Evolutionary conservation across 2,797 vertebrate genomes (phyloP).

Genomic region (Falco columbarius): DNA sequence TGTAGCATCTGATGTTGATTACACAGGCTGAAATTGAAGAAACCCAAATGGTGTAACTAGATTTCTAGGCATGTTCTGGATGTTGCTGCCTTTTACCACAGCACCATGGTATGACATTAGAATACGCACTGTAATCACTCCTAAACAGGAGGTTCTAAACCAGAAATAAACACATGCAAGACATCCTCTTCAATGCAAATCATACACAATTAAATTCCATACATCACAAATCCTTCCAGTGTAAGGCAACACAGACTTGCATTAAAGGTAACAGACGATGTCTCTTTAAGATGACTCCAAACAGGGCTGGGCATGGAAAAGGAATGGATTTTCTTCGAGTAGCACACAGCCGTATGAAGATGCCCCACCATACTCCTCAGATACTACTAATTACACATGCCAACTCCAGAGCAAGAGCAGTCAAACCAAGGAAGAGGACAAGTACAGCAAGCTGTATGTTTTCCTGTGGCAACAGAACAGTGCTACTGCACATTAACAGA

Average conservation of each 20-base stretch:
- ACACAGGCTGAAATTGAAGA: not conserved
- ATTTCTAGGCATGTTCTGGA: slow-evolving; percentile 16
- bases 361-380: not conserved
- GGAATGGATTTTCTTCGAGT: not conserved
- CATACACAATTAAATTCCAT: not conserved
- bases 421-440: not conserved
- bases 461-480: not conserved
- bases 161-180: slow-evolving; percentile 29
- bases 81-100: slow-evolving; percentile 27
- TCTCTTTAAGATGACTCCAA: not conserved
- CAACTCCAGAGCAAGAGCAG: not conserved
- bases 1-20: not conserved
- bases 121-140: slow-evolving; percentile 1
- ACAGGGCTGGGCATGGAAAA: not conserved
- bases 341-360: not conserved
- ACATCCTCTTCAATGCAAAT: not conserved
- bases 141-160: not conserved
- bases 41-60: not conserved
- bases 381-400: not conserved
- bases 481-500: not conserved
- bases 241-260: not conserved
- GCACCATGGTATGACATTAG: not conserved
- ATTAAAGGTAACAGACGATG: not conserved
- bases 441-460: not conserved
- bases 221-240: not conserved